Percentiles rank a stretch among this genome's conserved stretches.
These are phyloP conservation scores for Nannoperca obscura DNA, from an alignment of 2,797 vertebrate species.

Conservation along the genomic window DNA sequence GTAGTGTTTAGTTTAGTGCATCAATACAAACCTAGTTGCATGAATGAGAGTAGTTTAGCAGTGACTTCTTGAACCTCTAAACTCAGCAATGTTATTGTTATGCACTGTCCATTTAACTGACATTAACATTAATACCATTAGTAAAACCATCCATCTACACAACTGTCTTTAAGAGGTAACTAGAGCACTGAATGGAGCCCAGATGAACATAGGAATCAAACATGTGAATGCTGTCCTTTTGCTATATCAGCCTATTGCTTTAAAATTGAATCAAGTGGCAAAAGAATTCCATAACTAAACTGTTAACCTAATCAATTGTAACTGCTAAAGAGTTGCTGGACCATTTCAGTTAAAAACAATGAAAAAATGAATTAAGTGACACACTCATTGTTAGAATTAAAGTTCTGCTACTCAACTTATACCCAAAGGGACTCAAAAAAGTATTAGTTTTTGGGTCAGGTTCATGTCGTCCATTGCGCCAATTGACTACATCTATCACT, in stretches of 20 bases:
- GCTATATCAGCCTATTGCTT: background rate
- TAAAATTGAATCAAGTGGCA: background rate
- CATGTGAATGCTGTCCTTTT: background rate
- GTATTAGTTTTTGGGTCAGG: background rate
- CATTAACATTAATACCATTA: background rate
- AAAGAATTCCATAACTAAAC: background rate
- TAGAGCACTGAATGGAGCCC: background rate
- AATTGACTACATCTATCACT: background rate
- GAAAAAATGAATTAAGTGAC: background rate
- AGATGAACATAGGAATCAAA: background rate
- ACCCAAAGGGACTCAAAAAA: background rate
- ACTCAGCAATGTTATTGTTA: background rate
- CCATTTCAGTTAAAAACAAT: background rate
- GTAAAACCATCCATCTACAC: background rate
- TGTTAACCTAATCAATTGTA: background rate
- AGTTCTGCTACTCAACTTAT: too few relatives aligned
- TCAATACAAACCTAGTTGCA: background rate
- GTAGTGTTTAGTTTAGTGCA: background rate
- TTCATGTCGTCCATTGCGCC: background rate
- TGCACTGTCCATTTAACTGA: background rate
- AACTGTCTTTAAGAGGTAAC: slow-evolving; percentile 2
- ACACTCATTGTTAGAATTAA: background rate
- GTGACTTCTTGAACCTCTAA: background rate
- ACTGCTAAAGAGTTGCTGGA: background rate
- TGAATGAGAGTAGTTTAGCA: background rate